These are phyloP conservation scores for Loxodonta africana DNA, from an alignment of 2,113 vertebrate genomes.

Conservation along the genomic window DNA sequence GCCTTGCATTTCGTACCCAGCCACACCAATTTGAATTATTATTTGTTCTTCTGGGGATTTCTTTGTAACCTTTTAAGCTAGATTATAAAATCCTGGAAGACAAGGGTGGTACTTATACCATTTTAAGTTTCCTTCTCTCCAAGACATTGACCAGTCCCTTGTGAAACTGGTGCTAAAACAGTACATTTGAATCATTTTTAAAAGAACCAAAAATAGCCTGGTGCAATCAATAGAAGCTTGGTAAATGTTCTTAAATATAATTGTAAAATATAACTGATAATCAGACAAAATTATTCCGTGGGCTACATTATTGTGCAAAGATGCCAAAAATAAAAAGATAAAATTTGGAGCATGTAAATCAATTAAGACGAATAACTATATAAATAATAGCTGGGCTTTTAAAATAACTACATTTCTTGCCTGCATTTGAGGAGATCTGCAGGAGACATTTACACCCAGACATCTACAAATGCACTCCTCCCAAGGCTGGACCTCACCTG, in stretches of 20 bases:
- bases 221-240: not conserved
- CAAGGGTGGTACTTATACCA: not conserved
- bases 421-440: not conserved
- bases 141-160: not conserved
- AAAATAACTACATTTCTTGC: not conserved
- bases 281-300: not conserved
- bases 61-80: not conserved
- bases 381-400: not conserved
- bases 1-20: not conserved
- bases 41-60: constrained; percentile 1
- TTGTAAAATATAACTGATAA: constrained; percentile 49
- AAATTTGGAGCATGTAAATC: not conserved
- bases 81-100: not conserved
- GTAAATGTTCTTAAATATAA: constrained; percentile 29
- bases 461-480: not conserved
- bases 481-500: not conserved
- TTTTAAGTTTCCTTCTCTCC: not conserved
- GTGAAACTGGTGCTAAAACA: not conserved
- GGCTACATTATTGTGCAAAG: not conserved
- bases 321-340: not conserved
- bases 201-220: not conserved
- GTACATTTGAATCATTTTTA: not conserved
- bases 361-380: not conserved
- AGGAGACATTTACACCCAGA: too few species aligned
- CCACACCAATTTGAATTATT: not conserved